Evolutionary conservation across 2,113 vertebrate species (phyloP).

Genomic region (Scytalopus superciliaris): DNA sequence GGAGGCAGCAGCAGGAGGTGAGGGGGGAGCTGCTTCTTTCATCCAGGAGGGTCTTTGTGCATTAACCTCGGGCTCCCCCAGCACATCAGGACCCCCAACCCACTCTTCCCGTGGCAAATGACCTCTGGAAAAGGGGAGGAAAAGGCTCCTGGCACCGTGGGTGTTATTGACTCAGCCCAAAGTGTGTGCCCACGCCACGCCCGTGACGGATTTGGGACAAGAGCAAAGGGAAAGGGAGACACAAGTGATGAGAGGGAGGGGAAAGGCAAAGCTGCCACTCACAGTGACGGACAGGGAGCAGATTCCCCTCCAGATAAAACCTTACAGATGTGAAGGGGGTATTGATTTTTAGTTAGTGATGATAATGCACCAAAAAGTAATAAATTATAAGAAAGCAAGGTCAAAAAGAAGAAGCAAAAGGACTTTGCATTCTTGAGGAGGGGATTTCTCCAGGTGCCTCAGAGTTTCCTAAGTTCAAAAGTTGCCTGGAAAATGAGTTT

Average conservation of each 20-base stretch:
- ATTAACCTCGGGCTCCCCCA: not conserved
- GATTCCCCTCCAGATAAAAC: constrained; percentile 80
- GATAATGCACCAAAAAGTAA: constrained; percentile 79
- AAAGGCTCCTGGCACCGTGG: not conserved
- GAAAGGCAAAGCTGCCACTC: constrained; percentile 68
- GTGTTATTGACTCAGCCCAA: constrained; percentile 12
- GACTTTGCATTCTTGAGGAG: constrained; percentile 65
- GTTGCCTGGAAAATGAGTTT: constrained; percentile 64
- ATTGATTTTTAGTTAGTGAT: constrained; percentile 80
- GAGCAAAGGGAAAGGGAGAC: not conserved
- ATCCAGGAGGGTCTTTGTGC: constrained; percentile 50
- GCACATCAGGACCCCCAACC: not conserved
- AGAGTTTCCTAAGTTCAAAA: constrained; percentile 70
- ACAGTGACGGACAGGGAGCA: constrained; percentile 68
- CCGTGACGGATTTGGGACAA: constrained; percentile 70
- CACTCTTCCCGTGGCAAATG: not conserved
- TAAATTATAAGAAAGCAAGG: constrained; percentile 79
- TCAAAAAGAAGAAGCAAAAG: constrained; percentile 61
- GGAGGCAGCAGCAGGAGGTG: not conserved
- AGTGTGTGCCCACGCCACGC: not conserved
- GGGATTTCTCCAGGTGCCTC: constrained; percentile 46
- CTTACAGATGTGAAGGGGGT: constrained; percentile 74
- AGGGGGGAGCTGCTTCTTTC: not conserved
- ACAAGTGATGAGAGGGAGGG: constrained; percentile 12
- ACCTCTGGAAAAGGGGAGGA: constrained; percentile 25